Evolutionary conservation across 1,140 invertebrate genomes (phyloP).

Genomic region (Aphelenchoides fujianensis): DNA sequence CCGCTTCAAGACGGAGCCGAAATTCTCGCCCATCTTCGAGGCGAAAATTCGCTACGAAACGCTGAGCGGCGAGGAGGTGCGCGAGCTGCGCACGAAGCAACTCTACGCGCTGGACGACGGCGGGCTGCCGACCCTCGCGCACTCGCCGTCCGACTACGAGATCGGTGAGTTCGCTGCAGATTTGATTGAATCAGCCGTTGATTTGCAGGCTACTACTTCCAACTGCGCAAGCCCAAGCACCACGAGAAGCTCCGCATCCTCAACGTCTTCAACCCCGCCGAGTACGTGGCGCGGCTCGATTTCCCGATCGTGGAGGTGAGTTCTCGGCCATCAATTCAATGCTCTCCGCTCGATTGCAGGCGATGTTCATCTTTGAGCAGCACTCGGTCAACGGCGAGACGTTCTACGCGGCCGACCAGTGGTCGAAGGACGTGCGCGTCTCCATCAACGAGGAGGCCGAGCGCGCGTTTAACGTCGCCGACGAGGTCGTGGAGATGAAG

Average conservation of each 20-base stretch:
- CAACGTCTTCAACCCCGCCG: not conserved
- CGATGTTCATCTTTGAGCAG: not conserved
- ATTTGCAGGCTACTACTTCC: not conserved
- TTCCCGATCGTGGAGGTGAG: not conserved
- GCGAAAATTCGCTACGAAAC: not conserved
- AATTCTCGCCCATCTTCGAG: not conserved
- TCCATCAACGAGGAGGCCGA: slow-evolving; percentile 7
- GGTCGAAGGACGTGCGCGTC: slow-evolving; percentile 10
- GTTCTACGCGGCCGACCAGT: slow-evolving; percentile 3
- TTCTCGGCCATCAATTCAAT: not conserved
- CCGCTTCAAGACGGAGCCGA: not conserved
- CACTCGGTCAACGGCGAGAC: not conserved
- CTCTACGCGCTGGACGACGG: not conserved
- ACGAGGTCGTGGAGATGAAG: not conserved
- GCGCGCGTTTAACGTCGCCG: not conserved
- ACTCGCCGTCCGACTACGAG: not conserved
- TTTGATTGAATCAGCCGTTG: not conserved
- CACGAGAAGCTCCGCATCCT: not conserved
- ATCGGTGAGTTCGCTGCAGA: not conserved
- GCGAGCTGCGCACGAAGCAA: not conserved
- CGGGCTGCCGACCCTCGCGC: not conserved
- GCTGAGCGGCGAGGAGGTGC: not conserved
- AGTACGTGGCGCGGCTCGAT: not conserved
- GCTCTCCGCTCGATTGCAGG: not conserved
- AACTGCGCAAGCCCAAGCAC: not conserved